Evolutionary conservation across 1,140 invertebrate species (phyloP), one percentile per base, ranked within the genome.

Genomic region (Lineus longissimus): DNA sequence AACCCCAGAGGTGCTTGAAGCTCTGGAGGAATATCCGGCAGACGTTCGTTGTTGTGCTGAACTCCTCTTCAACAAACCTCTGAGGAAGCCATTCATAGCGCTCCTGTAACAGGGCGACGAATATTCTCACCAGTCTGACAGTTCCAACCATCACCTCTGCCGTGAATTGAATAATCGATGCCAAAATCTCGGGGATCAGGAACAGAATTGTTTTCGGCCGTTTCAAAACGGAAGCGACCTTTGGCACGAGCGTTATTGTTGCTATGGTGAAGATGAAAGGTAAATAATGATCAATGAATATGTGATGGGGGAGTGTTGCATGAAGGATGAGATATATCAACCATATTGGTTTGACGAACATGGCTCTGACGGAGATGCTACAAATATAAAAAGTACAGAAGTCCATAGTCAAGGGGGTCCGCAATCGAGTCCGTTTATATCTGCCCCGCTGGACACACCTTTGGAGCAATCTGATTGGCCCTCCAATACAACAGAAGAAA

Each of bases 261-360:
- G 69, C 70, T 51, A 78, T 72, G 33, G 33, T 36, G 15, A 36
- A 4, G 33, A 36, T 36, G 33, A 36, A 36, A 13, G 76, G 72
- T 1, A 68, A 59, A 47, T 70, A 71, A 47, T 68, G 62, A 40
- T 75, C 72, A 25, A 66, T 62, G 17, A 78, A 65, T 9, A 68
- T 61, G n/a, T 71, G 65, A 41, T 59, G 61, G 43, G 70, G 25
- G 47, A 51, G 47, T 9, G 25, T 23, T 7, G 19, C 66, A 55
- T 76, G 72, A 33, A 76, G 65, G 19, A 74, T 43, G 23, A 78
- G 67, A 58, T 71, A 78, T n/a, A 75, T 22, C 23, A 78, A 55
- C 23, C 76, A 55, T 25, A 73, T 19, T 2, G 76, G 76, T 63
- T 76, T 78, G 72, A 78, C 76, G 40, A 76, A 68, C 75, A 78